phyloP scores from a whole-genome alignment of 2,797 vertebrate species.

The Microchirus variegatus region DNA sequence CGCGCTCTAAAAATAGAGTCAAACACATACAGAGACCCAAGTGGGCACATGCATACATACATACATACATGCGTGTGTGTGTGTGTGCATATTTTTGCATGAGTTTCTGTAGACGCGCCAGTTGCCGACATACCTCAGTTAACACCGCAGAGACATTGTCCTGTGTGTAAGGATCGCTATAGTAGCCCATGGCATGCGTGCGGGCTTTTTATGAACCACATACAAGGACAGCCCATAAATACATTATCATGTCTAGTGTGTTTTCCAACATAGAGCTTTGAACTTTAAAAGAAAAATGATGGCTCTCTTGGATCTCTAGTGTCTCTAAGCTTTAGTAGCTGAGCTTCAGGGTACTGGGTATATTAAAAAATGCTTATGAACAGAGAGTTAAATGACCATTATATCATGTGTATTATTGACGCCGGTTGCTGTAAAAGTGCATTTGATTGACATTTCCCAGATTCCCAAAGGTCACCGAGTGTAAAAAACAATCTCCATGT shows the following conservation, averaged over 20 bases:
- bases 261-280: conserved; percentile 8
- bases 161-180: conserved; percentile 28
- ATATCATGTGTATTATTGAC: not conserved
- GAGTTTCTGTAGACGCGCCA: conserved; percentile 32
- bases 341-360: not conserved
- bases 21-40: not conserved
- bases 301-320: not conserved
- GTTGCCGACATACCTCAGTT: conserved; percentile 58
- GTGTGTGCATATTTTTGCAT: conserved; percentile 39
- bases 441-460: conserved; percentile 23
- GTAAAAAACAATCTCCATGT: conserved; percentile 8
- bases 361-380: not conserved
- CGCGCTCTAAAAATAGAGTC: conserved; percentile 46
- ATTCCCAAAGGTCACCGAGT: conserved; percentile 28
- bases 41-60: conserved; percentile 7
- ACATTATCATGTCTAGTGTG: conserved; percentile 3
- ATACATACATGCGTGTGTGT: conserved; percentile 29
- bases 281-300: conserved; percentile 14
- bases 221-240: conserved; percentile 34
- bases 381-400: not conserved
- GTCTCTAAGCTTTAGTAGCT: not conserved
- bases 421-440: not conserved
- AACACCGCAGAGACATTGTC: conserved; percentile 29
- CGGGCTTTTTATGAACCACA: conserved; percentile 22
- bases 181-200: conserved; percentile 28